Evolutionary conservation across 2,888 invertebrate genomes (phyloP).

Genomic region (Mimas tiliae): DNA sequence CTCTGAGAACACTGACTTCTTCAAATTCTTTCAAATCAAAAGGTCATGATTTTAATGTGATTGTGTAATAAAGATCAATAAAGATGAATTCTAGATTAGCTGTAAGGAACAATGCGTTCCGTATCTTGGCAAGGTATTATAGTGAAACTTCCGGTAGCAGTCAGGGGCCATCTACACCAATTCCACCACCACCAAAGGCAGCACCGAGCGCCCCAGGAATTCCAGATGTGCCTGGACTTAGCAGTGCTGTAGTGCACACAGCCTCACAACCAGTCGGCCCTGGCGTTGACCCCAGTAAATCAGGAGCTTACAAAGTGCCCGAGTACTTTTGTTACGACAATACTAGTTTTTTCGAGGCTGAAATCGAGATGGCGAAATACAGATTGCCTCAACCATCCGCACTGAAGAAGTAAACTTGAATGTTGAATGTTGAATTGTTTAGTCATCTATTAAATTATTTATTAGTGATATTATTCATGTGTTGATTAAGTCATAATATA

Average conservation of each 20-base stretch:
- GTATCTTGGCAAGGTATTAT: conserved; percentile 49
- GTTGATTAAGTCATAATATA: background rate
- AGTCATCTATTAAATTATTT: conserved; percentile 10
- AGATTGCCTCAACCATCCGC: conserved; percentile 92
- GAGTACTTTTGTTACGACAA: conserved; percentile 94
- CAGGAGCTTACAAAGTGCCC: conserved; percentile 92
- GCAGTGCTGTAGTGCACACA: conserved; percentile 83
- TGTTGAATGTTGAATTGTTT: background rate
- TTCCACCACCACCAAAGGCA: conserved; percentile 36
- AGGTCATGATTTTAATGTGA: conserved; percentile 27
- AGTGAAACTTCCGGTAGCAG: conserved; percentile 43
- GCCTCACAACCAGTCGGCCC: conserved; percentile 87
- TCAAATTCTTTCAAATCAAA: too few species aligned
- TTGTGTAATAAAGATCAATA: conserved; percentile 61
- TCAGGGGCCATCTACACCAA: conserved; percentile 1
- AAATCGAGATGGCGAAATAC: conserved; percentile 92
- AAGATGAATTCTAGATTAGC: conserved; percentile 31
- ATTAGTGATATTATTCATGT: conserved; percentile 2
- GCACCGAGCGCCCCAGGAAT: conserved; percentile 41
- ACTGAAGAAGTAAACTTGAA: conserved; percentile 57
- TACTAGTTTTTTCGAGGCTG: conserved; percentile 92
- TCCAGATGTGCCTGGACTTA: conserved; percentile 87
- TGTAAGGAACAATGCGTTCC: conserved; percentile 24
- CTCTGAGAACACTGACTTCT: too few species aligned
- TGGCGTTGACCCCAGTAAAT: conserved; percentile 87